Evolutionary conservation across 2,797 vertebrate genomes (phyloP).

Genomic region (Cephalopachus bancanus): DNA sequence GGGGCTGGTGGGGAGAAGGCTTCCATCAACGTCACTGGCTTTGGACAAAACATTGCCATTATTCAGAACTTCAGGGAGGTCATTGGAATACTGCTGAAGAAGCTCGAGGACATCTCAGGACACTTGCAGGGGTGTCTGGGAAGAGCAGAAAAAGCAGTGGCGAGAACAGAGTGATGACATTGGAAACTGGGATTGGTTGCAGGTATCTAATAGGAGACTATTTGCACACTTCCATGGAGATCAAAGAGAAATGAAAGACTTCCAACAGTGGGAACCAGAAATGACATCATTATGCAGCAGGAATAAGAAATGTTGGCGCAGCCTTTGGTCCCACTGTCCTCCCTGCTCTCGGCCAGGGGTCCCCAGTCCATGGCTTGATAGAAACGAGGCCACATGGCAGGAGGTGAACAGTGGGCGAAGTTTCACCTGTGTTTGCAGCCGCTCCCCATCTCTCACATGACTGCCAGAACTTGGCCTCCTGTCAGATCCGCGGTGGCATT

Average conservation of each 20-base stretch:
- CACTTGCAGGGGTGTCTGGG: neutral
- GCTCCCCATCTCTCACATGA: no score
- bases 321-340: neutral
- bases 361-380: no score
- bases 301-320: neutral
- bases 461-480: no score
- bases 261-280: neutral
- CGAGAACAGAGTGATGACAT: neutral
- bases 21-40: neutral
- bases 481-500: no score
- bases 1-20: neutral
- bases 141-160: neutral
- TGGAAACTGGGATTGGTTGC: neutral
- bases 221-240: neutral
- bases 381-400: no score
- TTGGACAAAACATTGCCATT: neutral
- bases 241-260: neutral
- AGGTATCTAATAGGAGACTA: neutral
- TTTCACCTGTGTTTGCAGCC: no score
- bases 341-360: neutral
- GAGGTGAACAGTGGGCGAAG: no score
- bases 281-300: neutral
- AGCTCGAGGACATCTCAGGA: neutral
- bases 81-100: neutral
- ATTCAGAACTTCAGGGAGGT: neutral